Evolutionary conservation across 2,113 vertebrate species (phyloP).

Genomic region (Crotalus viridis): DNA sequence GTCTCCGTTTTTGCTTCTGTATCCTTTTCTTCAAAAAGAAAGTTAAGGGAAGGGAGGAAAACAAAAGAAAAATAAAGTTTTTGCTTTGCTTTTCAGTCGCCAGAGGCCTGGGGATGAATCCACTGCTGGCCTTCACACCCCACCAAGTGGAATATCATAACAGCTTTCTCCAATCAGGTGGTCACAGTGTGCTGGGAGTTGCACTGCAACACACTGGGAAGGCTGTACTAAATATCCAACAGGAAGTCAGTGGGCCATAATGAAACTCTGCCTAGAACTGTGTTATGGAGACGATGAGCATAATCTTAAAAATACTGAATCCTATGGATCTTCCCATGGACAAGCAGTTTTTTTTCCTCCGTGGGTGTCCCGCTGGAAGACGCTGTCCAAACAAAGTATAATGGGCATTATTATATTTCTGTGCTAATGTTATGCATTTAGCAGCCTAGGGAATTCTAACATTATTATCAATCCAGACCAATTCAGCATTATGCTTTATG

Average conservation of each 20-base stretch:
- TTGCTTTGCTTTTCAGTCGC: background rate
- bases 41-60: background rate
- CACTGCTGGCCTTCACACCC: background rate
- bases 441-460: background rate
- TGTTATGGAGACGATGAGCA: background rate
- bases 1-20: background rate
- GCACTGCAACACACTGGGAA: background rate
- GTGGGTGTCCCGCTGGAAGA: slow-evolving; percentile 33
- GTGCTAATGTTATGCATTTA: slow-evolving; percentile 26
- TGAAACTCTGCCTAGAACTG: background rate
- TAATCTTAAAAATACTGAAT: background rate
- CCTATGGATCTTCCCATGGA: background rate
- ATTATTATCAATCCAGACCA: slow-evolving; percentile 6
- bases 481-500: slow-evolving; percentile 7
- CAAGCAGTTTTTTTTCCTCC: slow-evolving; percentile 1
- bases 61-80: background rate
- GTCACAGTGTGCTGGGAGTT: background rate
- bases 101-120: background rate
- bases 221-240: background rate
- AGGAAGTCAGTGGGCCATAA: background rate
- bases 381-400: slow-evolving; percentile 40
- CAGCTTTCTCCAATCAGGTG: background rate
- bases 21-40: background rate
- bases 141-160: background rate
- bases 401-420: slow-evolving; percentile 30